These are phyloP conservation scores for Bryconaethiops microstoma DNA, from an alignment of 2,797 vertebrate genomes.

Conservation along the genomic window DNA sequence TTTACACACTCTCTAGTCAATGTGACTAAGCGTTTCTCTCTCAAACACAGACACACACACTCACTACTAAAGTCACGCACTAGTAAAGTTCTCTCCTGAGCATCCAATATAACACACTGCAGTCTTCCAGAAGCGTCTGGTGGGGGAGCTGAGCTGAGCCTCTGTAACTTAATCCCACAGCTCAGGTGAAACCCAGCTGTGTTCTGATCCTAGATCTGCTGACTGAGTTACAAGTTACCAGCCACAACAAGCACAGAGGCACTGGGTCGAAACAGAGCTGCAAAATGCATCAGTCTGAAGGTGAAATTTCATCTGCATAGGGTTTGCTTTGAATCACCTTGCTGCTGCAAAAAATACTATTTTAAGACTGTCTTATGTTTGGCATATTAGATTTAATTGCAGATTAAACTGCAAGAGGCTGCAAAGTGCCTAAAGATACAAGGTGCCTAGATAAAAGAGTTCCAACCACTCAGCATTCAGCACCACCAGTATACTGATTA, in stretches of 20 bases:
- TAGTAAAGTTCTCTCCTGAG: conserved; percentile 34
- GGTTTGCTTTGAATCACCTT: no score
- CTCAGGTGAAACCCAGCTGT: conserved; percentile 62
- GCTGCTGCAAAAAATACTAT: no score
- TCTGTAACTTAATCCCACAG: conserved; percentile 71
- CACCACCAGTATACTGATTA: no score
- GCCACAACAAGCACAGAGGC: conserved; percentile 9
- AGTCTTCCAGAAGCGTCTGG: conserved; percentile 51
- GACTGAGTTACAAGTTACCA: conserved; percentile 72
- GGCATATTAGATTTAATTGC: no score
- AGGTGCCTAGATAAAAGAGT: no score
- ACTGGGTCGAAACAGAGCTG: no score
- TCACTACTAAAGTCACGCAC: not conserved
- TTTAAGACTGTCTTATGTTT: no score
- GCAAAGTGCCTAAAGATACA: no score
- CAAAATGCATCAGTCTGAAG: no score
- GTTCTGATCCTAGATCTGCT: conserved; percentile 67
- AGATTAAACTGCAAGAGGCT: no score
- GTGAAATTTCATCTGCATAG: no score
- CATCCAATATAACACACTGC: conserved; percentile 55
- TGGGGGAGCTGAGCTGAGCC: not conserved
- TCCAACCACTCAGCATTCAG: no score
- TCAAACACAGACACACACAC: not conserved
- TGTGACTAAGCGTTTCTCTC: not conserved
- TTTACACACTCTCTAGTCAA: not conserved